A percentile compares a stretch with the other conserved stretches of the same genome.
phyloP scores from a whole-genome alignment of 2,888 invertebrate species.

The Eurytoma californica region DNA sequence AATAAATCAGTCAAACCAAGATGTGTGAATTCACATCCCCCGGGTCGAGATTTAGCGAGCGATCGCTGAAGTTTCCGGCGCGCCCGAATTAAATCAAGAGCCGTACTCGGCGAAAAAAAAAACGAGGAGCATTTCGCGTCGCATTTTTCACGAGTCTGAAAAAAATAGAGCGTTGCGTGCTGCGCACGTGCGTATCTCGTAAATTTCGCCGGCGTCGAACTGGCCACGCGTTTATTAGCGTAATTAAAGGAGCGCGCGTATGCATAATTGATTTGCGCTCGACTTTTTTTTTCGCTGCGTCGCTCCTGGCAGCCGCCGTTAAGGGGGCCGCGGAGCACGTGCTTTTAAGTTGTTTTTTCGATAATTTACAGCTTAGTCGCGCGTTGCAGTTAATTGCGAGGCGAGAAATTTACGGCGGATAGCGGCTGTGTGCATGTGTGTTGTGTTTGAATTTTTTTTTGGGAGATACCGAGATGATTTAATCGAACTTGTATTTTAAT shows the following conservation, averaged over 20 bases:
- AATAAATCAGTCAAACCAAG: no score
- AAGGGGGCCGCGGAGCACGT: slow-evolving; percentile 21
- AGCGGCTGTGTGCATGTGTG: neutral
- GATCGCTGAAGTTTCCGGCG: no score
- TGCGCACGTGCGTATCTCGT: slow-evolving; percentile 19
- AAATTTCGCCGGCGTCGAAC: slow-evolving; percentile 31
- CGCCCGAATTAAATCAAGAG: no score
- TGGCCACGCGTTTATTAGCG: slow-evolving; percentile 34
- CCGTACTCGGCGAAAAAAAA: neutral
- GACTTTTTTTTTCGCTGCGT: neutral
- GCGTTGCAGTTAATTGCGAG: slow-evolving; percentile 39
- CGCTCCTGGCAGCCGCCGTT: neutral
- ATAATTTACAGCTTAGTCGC: slow-evolving; percentile 43
- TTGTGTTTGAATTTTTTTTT: neutral
- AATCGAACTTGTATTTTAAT: slow-evolving; percentile 12
- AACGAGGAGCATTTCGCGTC: neutral
- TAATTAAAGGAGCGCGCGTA: slow-evolving; percentile 33
- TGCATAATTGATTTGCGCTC: slow-evolving; percentile 24
- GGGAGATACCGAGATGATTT: slow-evolving; percentile 19
- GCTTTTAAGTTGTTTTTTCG: slow-evolving; percentile 45
- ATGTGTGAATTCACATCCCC: no score
- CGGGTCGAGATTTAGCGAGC: no score
- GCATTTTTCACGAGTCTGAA: neutral
- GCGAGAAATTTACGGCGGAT: slow-evolving; percentile 42
- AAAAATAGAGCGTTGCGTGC: neutral